phyloP scores from a whole-genome alignment of 2,888 invertebrate genomes.

The Lycaena phlaeas region DNA sequence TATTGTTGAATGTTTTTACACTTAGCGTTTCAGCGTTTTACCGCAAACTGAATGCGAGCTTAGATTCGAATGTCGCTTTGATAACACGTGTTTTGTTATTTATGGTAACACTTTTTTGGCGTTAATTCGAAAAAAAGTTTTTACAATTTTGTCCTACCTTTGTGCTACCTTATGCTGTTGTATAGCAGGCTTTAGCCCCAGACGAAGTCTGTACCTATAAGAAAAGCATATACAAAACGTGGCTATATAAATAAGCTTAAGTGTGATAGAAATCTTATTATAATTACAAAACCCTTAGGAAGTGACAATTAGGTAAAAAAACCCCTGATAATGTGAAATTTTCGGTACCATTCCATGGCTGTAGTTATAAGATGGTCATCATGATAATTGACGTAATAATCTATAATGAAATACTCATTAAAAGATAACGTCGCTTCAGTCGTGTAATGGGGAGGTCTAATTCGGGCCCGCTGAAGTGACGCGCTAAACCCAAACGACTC shows the following conservation, averaged over 20 bases:
- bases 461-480: background rate
- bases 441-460: background rate
- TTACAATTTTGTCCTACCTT: too few relatives aligned
- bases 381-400: background rate
- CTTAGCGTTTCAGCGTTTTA: conserved; percentile 17
- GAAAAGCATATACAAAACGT: too few relatives aligned
- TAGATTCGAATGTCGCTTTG: background rate
- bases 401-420: too few relatives aligned
- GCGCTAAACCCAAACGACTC: background rate
- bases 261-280: background rate
- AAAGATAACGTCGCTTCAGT: background rate
- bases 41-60: conserved; percentile 7
- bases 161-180: too few relatives aligned
- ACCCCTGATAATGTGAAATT: too few relatives aligned
- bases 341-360: too few relatives aligned
- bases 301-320: too few relatives aligned
- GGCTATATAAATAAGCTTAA: too few relatives aligned
- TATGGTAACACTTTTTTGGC: background rate
- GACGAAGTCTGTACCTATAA: too few relatives aligned
- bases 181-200: too few relatives aligned
- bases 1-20: conserved; percentile 28
- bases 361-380: background rate
- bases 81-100: conserved; percentile 2
- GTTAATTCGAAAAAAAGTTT: background rate
- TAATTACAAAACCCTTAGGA: too few relatives aligned